Evolutionary conservation across 2,113 vertebrate genomes (phyloP), one percentile per base, ranked within the genome.

Genomic region (Acanthisitta chloris): DNA sequence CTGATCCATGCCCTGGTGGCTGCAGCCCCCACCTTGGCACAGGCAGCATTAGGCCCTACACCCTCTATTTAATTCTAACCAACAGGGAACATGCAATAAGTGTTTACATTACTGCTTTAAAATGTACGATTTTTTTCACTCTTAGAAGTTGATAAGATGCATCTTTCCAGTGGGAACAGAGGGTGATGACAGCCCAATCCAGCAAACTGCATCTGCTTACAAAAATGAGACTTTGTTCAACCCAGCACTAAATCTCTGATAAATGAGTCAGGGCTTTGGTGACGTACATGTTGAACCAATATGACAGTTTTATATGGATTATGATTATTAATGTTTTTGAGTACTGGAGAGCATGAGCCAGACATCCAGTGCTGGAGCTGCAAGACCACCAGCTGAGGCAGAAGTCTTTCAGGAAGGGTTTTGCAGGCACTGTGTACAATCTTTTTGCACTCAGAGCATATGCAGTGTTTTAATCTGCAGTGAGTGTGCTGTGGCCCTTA

Each of bases 301-400:
- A 96, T 97, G 98, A 98, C 97, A 98, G 97, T 98, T 98, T 98
- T 98, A 98, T 98, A 97, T 72, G 96, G 94, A 96, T 97, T 95
- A 74, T 95, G 96, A 91, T 97, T 98, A 97, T 97, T 96, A 96
- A 97, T 97, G 97, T 85, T 98, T 97, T 97, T 97, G 97, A 96
- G 96, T 97, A 97, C 96, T 94, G 89, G 51, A 72, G 72, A 91
- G 73, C 23, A 5, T 49, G 96, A 98, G 97, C 97, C 97, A 97
- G 96, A 96, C 94, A 97, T 31, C 34, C 92, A 91, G 83, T 93
- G 89, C 62, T 0, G 54, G 62, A 85, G 90, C 94, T 95, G 52
- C 10, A 79, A 82, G 98, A 98, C 98, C 97, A 98, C 97, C 98
- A 94, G 97, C 97, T 83, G 81, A 89, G 97, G 97, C 61, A 11